Evolutionary conservation across 2,113 vertebrate genomes (phyloP).

Genomic region (Equus przewalskii): DNA sequence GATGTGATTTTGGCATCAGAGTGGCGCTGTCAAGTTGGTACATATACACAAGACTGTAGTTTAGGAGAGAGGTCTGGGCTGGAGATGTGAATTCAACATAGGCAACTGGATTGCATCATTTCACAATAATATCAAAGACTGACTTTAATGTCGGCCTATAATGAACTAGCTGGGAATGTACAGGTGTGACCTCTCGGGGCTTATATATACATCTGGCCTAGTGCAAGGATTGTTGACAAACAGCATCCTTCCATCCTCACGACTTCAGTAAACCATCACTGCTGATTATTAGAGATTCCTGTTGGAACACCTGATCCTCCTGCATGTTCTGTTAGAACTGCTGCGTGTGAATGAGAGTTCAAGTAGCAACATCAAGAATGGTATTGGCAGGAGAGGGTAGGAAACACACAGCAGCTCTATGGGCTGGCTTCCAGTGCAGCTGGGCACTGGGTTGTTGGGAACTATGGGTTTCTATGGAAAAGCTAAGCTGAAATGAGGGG

Average conservation of each 20-base stretch:
- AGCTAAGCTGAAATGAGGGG: not conserved
- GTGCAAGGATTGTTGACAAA: not conserved
- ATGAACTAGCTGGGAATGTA: not conserved
- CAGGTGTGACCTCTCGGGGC: not conserved
- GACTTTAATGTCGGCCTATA: fast-evolving
- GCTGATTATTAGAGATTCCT: not conserved
- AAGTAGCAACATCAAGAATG: not conserved
- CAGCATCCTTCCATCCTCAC: not conserved
- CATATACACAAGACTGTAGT: no score
- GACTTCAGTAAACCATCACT: not conserved
- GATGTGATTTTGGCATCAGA: not conserved
- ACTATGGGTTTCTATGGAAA: not conserved
- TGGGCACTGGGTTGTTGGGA: not conserved
- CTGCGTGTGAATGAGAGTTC: not conserved
- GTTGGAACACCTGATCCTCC: not conserved
- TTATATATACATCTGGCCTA: not conserved
- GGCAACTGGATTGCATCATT: not conserved
- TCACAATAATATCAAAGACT: not conserved
- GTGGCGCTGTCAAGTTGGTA: not conserved
- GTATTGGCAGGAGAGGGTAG: not conserved
- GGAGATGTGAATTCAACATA: not conserved
- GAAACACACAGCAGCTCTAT: not conserved
- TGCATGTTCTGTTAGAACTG: not conserved
- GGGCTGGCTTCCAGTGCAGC: not conserved
- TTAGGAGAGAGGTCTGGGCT: not conserved